phyloP scores from a whole-genome alignment of 2,113 vertebrate genomes.

The Chionodraco myersi region DNA sequence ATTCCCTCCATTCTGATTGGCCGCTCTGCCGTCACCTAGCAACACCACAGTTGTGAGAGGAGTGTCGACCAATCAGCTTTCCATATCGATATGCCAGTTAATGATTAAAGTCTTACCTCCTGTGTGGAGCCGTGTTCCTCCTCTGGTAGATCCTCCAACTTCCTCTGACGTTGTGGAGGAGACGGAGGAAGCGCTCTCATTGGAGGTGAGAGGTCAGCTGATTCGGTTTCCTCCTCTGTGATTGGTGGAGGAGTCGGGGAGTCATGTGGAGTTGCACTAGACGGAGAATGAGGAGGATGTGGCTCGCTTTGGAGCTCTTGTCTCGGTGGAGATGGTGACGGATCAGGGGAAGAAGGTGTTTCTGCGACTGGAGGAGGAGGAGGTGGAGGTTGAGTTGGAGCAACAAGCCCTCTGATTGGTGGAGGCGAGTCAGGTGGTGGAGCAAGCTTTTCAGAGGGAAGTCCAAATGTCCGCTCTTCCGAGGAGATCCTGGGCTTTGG shows the following conservation, averaged over 20 bases:
- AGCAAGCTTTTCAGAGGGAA: neutral
- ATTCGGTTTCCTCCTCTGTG: neutral
- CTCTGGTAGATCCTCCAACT: neutral
- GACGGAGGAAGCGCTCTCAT: conserved; percentile 4
- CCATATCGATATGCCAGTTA: neutral
- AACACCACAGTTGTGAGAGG: conserved; percentile 2
- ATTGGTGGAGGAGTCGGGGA: conserved; percentile 15
- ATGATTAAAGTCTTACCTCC: conserved; percentile 26
- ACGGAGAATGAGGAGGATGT: conserved; percentile 7
- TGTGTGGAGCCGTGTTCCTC: neutral
- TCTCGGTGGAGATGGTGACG: neutral
- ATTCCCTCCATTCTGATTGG: conserved; percentile 73
- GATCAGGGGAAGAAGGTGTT: neutral
- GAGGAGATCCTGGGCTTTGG: conserved; percentile 55
- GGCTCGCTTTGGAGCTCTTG: neutral
- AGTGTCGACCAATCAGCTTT: neutral
- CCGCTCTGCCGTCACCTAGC: conserved; percentile 28
- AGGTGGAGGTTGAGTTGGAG: conserved; percentile 28
- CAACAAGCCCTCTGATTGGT: neutral
- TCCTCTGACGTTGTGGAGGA: neutral
- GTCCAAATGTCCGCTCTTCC: neutral
- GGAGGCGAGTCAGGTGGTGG: conserved; percentile 31
- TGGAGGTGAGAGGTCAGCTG: conserved; percentile 17
- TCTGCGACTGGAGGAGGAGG: conserved; percentile 23
- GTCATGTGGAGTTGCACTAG: neutral